Base-by-base conservation (phyloP, 2,888 invertebrate genomes). In the Drosophila eohydei region DNA sequence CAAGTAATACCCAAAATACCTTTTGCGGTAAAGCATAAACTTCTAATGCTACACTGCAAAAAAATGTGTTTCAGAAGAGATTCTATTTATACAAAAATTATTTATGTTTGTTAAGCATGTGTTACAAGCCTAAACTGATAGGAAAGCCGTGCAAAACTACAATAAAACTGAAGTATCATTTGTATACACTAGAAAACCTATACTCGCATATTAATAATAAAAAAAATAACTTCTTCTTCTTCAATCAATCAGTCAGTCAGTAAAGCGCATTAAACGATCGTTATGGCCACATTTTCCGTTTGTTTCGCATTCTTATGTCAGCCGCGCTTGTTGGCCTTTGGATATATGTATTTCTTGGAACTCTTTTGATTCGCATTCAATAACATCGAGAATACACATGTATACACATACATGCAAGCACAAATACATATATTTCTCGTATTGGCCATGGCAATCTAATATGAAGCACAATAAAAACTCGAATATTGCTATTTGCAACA, bases 371-470 rank as follows among this genome's bases (percentile, higher is more conserved):
- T 75, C 70, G 85, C 51, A 81, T 78, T 81, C 78, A 82, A 85
- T 83, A 88, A 80, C 78, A 80, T 58, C 58, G 59, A 69, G 78
- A 78, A 68, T 58, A 65, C 72, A 78, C 74, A 68, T 48, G 57
- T 61, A 70, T 38, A 14, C 28, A 57, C 51, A 67, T 44, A 82
- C 52, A 52, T 8, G 9, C 32, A 34, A 8, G 12, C 12, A 36
- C 5, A 50, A 11, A 50, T 36, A 14, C 36, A 51, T 36, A 52
- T 26, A 14, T 9, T 80, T 88, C 80, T 78, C 83, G 86, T 73
- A 88, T 88, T 84, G 88, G 81, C 81, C 89, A 78, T 83, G 88
- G 83, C 83, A 88, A 84, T 84, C 83, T 89, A 89, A 84, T 84
- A 83, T 89, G 79, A 84, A 69, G 81, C 89, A 89, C 89, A 84